Conservation (phyloP, 1,140 invertebrate species). For the Drosophila gunungcola region DNA sequence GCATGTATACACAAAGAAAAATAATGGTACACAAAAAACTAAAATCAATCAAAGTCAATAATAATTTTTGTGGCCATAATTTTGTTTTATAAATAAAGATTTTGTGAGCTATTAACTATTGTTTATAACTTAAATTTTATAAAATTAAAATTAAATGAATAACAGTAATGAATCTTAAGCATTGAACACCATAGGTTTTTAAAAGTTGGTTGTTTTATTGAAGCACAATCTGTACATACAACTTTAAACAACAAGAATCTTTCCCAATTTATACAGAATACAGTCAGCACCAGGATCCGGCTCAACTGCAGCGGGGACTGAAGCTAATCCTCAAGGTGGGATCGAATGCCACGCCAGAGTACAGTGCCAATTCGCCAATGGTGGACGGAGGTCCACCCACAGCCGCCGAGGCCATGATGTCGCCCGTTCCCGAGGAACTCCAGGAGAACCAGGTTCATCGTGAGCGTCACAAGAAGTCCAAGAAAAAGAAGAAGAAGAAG, state of each 20-base stretch:
- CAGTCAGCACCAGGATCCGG: conserved; percentile 84
- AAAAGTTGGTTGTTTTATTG: too few relatives aligned
- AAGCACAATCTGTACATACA: too few relatives aligned
- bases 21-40: neutral
- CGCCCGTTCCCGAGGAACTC: conserved; percentile 63
- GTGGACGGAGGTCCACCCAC: conserved; percentile 70
- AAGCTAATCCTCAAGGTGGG: conserved; percentile 94
- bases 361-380: conserved; percentile 85
- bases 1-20: conserved; percentile 22
- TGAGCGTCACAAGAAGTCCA: conserved; percentile 89
- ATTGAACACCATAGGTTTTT: too few relatives aligned
- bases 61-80: too few relatives aligned
- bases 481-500: conserved; percentile 92
- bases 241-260: neutral
- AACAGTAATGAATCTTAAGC: too few relatives aligned
- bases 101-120: too few relatives aligned
- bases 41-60: neutral
- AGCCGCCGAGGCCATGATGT: conserved; percentile 82
- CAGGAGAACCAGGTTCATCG: conserved; percentile 49
- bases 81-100: too few relatives aligned
- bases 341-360: conserved; percentile 89
- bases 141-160: too few relatives aligned
- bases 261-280: conserved; percentile 66
- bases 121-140: too few relatives aligned
- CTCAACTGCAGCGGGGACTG: conserved; percentile 87